Conservation (phyloP, 2,888 invertebrate species). For the Sinhomidia bicolor region DNA sequence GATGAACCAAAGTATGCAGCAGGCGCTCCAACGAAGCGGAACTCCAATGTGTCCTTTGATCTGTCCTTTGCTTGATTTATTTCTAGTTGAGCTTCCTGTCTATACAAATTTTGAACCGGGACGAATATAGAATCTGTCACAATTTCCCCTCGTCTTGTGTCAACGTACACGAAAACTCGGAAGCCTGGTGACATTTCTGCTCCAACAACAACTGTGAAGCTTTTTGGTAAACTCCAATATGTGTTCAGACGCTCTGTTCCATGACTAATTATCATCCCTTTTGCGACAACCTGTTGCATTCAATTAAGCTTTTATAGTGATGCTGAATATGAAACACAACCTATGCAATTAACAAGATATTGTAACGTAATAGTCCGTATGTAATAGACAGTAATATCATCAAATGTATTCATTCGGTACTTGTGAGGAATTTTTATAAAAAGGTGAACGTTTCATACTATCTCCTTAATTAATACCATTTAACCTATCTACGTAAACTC, state of each 20-base stretch:
- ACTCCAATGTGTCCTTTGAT: conserved; percentile 83
- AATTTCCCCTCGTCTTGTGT: conserved; percentile 83
- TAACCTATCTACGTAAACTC: no score
- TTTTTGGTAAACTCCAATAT: conserved; percentile 81
- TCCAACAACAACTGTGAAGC: conserved; percentile 83
- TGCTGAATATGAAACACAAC: neutral
- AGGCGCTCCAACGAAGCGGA: conserved; percentile 82
- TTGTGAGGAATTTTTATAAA: no score
- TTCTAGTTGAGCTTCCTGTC: conserved; percentile 83
- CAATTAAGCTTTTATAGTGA: conserved; percentile 10
- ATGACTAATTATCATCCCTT: conserved; percentile 83
- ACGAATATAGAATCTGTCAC: conserved; percentile 83
- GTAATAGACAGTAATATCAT: neutral
- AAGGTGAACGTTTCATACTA: no score
- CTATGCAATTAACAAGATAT: neutral
- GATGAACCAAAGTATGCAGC: conserved; percentile 84
- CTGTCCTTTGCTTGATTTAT: conserved; percentile 85
- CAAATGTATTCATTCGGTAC: no score
- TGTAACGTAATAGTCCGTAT: neutral
- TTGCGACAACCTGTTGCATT: conserved; percentile 82
- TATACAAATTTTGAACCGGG: conserved; percentile 83
- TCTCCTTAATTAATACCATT: no score
- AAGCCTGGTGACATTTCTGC: conserved; percentile 85
- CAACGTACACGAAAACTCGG: conserved; percentile 83
- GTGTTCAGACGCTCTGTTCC: conserved; percentile 80